Percentiles rank a stretch among this genome's conserved stretches.
Evolutionary conservation across 2,888 invertebrate species (phyloP).

Genomic region (Coenonympha glycerion): DNA sequence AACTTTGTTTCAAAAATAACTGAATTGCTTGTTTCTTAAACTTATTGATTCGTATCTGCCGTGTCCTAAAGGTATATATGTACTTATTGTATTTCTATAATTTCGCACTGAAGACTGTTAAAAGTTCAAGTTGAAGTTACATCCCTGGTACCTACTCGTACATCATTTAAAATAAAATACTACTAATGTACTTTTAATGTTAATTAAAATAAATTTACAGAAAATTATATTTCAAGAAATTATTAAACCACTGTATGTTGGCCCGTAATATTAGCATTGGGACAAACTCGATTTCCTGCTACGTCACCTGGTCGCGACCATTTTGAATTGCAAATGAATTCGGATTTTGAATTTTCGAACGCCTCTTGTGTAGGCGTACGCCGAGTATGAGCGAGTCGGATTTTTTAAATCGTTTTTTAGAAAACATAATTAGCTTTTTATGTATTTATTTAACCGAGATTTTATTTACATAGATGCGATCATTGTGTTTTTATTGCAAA

Average conservation of each 20-base stretch:
- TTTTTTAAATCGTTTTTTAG: conserved; percentile 22
- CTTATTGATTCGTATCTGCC: too few species aligned
- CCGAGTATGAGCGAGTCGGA: conserved; percentile 30
- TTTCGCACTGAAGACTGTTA: too few species aligned
- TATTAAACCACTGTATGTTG: conserved; percentile 19
- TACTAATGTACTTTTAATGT: background rate
- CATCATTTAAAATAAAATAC: too few species aligned
- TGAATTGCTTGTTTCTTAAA: too few species aligned
- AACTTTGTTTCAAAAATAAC: too few species aligned
- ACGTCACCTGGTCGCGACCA: conserved; percentile 52
- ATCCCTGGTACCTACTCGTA: too few species aligned
- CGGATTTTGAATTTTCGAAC: conserved; percentile 60
- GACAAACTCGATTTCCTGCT: conserved; percentile 57
- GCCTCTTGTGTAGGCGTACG: conserved; percentile 50
- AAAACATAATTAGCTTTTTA: conserved; percentile 20
- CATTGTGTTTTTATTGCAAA: background rate
- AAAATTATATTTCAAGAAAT: conserved; percentile 11
- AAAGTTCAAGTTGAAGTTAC: too few species aligned
- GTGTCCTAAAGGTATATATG: too few species aligned
- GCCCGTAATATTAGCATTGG: conserved; percentile 34
- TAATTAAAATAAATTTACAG: background rate
- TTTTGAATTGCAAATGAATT: conserved; percentile 60
- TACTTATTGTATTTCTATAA: too few species aligned
- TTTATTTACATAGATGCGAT: background rate
- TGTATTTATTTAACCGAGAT: background rate